Evolutionary conservation across 2,113 vertebrate genomes (phyloP), one percentile per base, ranked within the genome.

Genomic region (Panthera tigris): DNA sequence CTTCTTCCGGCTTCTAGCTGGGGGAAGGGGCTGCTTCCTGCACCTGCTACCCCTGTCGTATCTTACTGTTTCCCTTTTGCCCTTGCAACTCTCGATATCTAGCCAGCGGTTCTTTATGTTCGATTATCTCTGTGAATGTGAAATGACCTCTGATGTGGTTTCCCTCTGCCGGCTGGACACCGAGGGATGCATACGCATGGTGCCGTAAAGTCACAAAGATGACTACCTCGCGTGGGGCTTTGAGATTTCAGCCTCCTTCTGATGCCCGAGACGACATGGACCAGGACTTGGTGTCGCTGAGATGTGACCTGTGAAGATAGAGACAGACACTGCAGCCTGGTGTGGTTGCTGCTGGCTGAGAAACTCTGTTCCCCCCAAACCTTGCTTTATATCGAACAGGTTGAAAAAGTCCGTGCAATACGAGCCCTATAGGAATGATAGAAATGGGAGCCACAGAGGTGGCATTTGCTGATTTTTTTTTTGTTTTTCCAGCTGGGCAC

Each of bases 401-500:
- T 83, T 50, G n/a, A 25, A 57, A 65, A 57, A 50, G 12, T 61
- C 31, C 82, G 48, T 23, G 23, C 27, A 14, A 7, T 14, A 55
- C 57, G 65, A 63, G 33, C 31, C 45, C 23, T 66, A 36, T 6
- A 63, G 78, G 91, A 76, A 55, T 6, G 14, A 36, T 65, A 93
- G 89, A 91, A 45, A 73, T 29, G 25, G 81, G 80, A 45, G 14
- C 18, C 36, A 31, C 39, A 33, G 45, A 61, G 89, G 73, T 16
- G 45, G 36, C 10, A 5, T 50, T 81, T 78, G 61, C 74, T 78
- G 55, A 27, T 71, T 97, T 93, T 50, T 93, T 50, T 50, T 50
- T 45, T 45, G 9, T 45, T 61, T 61, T 89, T 76, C 85, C 92
- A 95, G 92, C 86, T 96, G 50, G 94, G 31, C 31, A 33, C 48